Evolutionary conservation across 2,797 vertebrate genomes (phyloP), one percentile per base, ranked within the genome.

Genomic region (Danio tinwini): DNA sequence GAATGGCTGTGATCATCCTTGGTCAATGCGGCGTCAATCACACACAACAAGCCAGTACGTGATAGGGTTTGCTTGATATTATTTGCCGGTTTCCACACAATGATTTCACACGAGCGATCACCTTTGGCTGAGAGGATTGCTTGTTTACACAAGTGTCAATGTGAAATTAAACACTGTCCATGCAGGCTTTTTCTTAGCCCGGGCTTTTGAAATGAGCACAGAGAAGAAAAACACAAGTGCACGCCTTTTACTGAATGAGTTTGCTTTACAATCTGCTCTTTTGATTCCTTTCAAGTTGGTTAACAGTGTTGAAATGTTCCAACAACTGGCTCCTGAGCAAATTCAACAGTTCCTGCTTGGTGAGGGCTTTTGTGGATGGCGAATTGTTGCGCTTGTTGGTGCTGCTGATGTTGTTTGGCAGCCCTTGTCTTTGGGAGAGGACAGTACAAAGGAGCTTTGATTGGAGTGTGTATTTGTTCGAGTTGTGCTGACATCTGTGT

Each of bases 391-490:
- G 56, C 67, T 71, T 79, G 76, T 79, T 79, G 76, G 67, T 71
- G 58, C 76, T 61, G 69, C 61, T 56, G 69, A 49, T 80, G 77
- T 72, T 80, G 78, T 80, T 80, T 80, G 69, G 78, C 78, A 80
- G 78, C 78, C 50, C 78, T 80, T 80, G 78, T 80, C 69, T 80
- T 80, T 65, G 50, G 59, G 21, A 80, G 56, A 78, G 45, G 76
- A 69, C 59, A 80, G 69, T 49, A 80, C 78, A 80, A 80, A 80
- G 69, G 50, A 73, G 78, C 78, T 80, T 80, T 80, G 78, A 80
- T 80, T 80, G 70, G 69, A 80, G 61, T 80, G 78, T 80, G 78
- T 80, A 69, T 73, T 80, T 80, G 78, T 65, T 50, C 56, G 74
- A 62, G 74, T 77, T 62, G 72, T 77, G 65, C 61, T 81, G 74